phyloP scores from a whole-genome alignment of 2,797 vertebrate species.

The Sus cebifrons region DNA sequence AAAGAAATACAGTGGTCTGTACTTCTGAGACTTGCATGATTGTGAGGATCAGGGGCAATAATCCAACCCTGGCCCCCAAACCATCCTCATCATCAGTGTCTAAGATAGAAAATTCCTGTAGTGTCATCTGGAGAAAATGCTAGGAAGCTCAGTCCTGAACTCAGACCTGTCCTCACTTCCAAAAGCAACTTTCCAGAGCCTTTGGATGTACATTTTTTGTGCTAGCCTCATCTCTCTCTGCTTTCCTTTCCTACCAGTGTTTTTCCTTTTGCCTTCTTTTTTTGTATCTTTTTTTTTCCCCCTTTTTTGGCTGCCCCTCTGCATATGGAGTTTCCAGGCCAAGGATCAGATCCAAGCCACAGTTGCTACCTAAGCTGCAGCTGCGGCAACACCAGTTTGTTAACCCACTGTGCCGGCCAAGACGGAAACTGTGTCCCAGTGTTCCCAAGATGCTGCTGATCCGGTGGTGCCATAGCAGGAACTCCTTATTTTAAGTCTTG shows the following conservation, averaged over 20 bases:
- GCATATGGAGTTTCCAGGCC: too few relatives aligned
- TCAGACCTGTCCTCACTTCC: neutral
- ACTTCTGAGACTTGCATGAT: neutral
- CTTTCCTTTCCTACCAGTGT: neutral
- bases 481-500: neutral
- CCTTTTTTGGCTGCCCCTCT: too few relatives aligned
- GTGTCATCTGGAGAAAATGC: neutral
- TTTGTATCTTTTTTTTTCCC: neutral
- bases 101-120: conserved; percentile 11
- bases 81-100: neutral
- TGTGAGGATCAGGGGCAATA: neutral
- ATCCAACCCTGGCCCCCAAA: neutral
- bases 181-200: conserved; percentile 11
- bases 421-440: too few relatives aligned
- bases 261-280: conserved; percentile 22
- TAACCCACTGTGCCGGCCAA: too few relatives aligned
- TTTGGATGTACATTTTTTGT: neutral
- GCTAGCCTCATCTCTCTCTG: neutral
- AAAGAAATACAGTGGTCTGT: neutral
- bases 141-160: neutral
- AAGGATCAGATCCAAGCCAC: too few relatives aligned
- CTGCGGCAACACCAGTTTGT: too few relatives aligned
- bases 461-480: too few relatives aligned
- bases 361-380: too few relatives aligned
- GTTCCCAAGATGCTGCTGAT: too few relatives aligned